A percentile compares a stretch with the other conserved stretches of the same genome.
phyloP scores from a whole-genome alignment of 2,888 invertebrate genomes.

The Caenorhabditis japonica region DNA sequence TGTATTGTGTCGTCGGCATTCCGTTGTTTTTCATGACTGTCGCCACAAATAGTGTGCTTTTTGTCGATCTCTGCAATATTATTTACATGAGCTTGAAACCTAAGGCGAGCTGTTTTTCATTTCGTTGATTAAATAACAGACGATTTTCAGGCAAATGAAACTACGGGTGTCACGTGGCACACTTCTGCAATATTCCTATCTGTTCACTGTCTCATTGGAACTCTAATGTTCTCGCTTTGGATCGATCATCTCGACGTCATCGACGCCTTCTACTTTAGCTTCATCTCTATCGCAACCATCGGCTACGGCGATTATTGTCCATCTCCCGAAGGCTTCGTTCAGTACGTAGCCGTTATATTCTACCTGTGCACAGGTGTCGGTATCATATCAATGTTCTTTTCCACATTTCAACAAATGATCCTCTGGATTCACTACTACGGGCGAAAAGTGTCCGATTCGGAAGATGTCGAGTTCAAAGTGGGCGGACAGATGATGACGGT shows the following conservation, averaged over 20 bases:
- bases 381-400: conserved; percentile 65
- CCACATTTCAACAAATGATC: conserved; percentile 59
- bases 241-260: conserved; percentile 62
- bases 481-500: conserved; percentile 67
- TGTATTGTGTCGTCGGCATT: conserved; percentile 67
- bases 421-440: conserved; percentile 64
- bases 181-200: conserved; percentile 57
- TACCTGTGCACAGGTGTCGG: conserved; percentile 64
- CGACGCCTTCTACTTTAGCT: conserved; percentile 70
- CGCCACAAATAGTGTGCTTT: conserved; percentile 63
- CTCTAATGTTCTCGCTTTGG: conserved; percentile 64
- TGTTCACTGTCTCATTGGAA: conserved; percentile 63
- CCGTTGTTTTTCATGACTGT: conserved; percentile 68
- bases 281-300: conserved; percentile 72
- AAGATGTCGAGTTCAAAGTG: conserved; percentile 70
- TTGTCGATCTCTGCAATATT: conserved; percentile 65
- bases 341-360: conserved; percentile 58
- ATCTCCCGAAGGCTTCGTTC: conserved; percentile 55
- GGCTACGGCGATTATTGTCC: conserved; percentile 70
- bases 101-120: conserved; percentile 1
- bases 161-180: conserved; percentile 52
- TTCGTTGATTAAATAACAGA: not conserved
- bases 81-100: conserved; percentile 29
- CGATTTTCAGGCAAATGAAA: conserved; percentile 35
- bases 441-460: conserved; percentile 54